phyloP scores from a whole-genome alignment of 2,797 vertebrate species.

The Bradypus variegatus region DNA sequence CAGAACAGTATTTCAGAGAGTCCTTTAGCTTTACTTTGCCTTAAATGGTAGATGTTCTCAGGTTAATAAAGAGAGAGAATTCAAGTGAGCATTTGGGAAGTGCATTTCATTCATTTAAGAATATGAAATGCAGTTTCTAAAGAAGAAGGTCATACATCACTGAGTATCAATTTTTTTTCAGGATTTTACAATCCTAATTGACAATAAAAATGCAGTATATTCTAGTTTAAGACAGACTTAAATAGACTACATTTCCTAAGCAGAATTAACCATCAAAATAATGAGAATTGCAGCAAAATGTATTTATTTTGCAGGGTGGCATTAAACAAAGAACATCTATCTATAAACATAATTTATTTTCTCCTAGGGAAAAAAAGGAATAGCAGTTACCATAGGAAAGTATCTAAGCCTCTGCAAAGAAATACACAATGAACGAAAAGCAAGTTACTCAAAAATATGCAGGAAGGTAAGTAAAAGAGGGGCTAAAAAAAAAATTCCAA shows the following conservation, averaged over 20 bases:
- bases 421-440: background rate
- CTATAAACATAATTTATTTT: constrained; percentile 1
- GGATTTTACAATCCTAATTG: no score
- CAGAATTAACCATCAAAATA: constrained; percentile 22
- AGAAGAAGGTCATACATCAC: background rate
- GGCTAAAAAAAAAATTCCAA: background rate
- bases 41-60: background rate
- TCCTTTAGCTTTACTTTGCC: background rate
- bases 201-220: background rate
- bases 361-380: background rate
- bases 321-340: background rate
- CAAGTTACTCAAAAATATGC: background rate
- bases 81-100: background rate
- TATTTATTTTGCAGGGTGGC: background rate
- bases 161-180: background rate
- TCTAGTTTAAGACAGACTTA: constrained; percentile 14
- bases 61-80: background rate
- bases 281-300: constrained; percentile 18
- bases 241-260: background rate
- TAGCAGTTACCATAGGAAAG: background rate
- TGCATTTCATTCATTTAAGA: background rate
- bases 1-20: background rate
- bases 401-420: background rate
- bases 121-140: background rate
- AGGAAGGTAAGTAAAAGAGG: background rate